Conservation (phyloP, 2,888 invertebrate genomes). For the Linnaemya tessellans region DNA sequence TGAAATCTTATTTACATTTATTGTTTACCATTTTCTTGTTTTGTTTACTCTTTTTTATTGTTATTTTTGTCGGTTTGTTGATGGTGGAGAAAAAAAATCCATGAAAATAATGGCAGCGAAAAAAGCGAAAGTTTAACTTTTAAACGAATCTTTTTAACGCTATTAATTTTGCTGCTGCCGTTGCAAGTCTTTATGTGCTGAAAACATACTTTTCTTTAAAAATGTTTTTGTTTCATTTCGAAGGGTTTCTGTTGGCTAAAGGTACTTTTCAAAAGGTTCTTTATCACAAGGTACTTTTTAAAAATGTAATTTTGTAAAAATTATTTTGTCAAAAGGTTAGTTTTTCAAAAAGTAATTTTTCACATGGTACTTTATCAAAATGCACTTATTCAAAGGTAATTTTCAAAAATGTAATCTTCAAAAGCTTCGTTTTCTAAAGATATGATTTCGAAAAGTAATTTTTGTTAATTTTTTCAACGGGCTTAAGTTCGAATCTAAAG, state of each 20-base stretch:
- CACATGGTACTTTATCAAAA: not conserved
- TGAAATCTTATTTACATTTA: constrained; percentile 63
- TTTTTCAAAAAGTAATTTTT: not conserved
- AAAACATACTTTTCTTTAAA: not conserved
- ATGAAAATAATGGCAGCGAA: constrained; percentile 9
- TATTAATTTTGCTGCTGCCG: not conserved
- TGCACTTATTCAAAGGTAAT: not conserved
- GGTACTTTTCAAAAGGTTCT: not conserved
- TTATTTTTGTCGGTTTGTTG: constrained; percentile 1
- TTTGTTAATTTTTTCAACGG: too few relatives aligned
- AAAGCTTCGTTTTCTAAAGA: too few relatives aligned
- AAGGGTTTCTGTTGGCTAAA: not conserved
- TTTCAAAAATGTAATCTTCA: not conserved
- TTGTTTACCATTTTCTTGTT: constrained; percentile 51
- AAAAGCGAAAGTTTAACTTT: constrained; percentile 21
- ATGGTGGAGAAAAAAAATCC: constrained; percentile 7
- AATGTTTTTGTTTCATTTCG: not conserved
- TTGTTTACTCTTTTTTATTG: constrained; percentile 9
- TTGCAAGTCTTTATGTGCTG: too few relatives aligned
- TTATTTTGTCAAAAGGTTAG: not conserved
- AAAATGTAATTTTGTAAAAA: not conserved
- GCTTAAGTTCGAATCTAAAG: too few relatives aligned
- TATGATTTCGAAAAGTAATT: too few relatives aligned
- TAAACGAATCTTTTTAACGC: constrained; percentile 15
- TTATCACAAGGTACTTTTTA: not conserved